phyloP scores from a whole-genome alignment of 2,888 invertebrate genomes.

The Apamea crenata region DNA sequence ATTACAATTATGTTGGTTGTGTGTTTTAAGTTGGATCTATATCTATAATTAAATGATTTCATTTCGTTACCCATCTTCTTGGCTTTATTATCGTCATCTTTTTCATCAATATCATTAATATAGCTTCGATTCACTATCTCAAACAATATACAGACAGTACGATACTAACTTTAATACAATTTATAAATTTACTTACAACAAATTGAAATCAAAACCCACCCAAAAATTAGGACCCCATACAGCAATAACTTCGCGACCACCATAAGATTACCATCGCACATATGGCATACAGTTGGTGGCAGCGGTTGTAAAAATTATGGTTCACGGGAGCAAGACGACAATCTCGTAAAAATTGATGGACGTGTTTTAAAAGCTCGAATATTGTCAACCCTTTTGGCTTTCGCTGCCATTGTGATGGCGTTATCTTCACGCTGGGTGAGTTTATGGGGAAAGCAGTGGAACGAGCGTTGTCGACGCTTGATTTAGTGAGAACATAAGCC shows the following conservation, averaged over 20 bases:
- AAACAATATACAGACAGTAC: background rate
- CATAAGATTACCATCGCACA: conserved; percentile 82
- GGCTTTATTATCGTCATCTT: background rate
- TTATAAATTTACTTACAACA: conserved; percentile 6
- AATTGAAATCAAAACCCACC: conserved; percentile 36
- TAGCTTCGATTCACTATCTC: background rate
- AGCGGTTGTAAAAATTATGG: conserved; percentile 77
- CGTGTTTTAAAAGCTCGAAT: conserved; percentile 63
- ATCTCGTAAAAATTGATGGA: conserved; percentile 66
- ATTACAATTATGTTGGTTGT: background rate
- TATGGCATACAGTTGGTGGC: conserved; percentile 81
- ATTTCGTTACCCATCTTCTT: background rate
- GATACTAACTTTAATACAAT: background rate
- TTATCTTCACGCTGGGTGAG: conserved; percentile 58
- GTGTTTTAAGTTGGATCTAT: background rate
- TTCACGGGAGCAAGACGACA: conserved; percentile 58
- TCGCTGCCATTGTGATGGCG: conserved; percentile 53
- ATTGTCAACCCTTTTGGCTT: conserved; percentile 63
- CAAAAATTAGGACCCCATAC: conserved; percentile 57
- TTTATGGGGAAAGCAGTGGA: conserved; percentile 49
- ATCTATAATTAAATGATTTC: background rate
- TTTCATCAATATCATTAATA: background rate
- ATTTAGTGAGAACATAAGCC: conserved; percentile 56
- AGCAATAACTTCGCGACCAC: conserved; percentile 77
- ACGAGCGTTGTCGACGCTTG: conserved; percentile 41